A percentile compares a stretch with the other conserved stretches of the same genome.
Conservation (phyloP, 2,113 vertebrate genomes). For the Podiceps cristatus region DNA sequence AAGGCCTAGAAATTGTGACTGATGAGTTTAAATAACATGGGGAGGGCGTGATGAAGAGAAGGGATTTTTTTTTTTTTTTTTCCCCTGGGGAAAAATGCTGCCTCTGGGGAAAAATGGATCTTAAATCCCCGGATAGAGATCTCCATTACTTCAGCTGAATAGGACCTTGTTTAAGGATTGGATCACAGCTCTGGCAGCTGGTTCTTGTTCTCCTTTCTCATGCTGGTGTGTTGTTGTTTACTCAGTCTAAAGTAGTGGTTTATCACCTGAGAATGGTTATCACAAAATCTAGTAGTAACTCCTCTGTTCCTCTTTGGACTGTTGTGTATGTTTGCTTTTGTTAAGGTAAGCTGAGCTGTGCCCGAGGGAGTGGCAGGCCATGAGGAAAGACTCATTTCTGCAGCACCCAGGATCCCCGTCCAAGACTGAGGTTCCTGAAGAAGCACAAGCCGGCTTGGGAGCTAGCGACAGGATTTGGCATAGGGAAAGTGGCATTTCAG, state of each 20-base stretch:
- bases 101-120: background rate
- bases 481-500: background rate
- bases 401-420: background rate
- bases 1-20: background rate
- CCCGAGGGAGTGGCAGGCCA: background rate
- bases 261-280: background rate
- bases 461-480: background rate
- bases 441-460: background rate
- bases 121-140: background rate
- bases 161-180: background rate
- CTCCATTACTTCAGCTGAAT: background rate
- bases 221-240: background rate
- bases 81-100: background rate
- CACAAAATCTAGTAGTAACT: background rate
- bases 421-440: background rate
- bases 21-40: background rate
- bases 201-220: background rate
- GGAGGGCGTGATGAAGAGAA: background rate
- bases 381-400: background rate
- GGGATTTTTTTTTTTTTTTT: background rate
- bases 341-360: background rate
- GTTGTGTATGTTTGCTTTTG: background rate
- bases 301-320: background rate
- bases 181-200: background rate
- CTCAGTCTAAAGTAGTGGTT: background rate